Conservation (phyloP, 2,888 invertebrate species). For the Cephus nigrinus region DNA sequence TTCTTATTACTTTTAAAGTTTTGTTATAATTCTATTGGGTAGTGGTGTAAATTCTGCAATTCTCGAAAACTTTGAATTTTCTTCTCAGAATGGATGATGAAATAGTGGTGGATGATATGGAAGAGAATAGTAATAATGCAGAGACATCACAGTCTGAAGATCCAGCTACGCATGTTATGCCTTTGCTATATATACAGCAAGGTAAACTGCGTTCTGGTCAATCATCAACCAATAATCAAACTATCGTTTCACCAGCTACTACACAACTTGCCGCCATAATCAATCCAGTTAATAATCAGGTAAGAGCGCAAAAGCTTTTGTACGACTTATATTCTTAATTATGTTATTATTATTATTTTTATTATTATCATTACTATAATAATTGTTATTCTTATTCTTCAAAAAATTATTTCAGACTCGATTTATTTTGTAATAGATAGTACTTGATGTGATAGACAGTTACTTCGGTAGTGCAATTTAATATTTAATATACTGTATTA, state of each 20-base stretch:
- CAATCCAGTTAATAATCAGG: constrained; percentile 56
- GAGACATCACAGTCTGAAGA: constrained; percentile 36
- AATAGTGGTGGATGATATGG: constrained; percentile 53
- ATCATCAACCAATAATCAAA: constrained; percentile 46
- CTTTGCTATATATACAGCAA: constrained; percentile 59
- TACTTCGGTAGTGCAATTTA: not conserved
- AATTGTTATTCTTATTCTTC: not conserved
- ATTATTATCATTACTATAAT: not conserved
- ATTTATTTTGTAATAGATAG: not conserved
- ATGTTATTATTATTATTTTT: too few relatives aligned
- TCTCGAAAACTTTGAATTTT: not conserved
- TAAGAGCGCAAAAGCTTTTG: constrained; percentile 23
- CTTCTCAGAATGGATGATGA: constrained; percentile 56
- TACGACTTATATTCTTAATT: not conserved
- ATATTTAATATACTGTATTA: not conserved
- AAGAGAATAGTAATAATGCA: constrained; percentile 40
- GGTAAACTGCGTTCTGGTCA: constrained; percentile 51
- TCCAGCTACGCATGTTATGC: constrained; percentile 53
- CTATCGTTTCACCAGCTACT: constrained; percentile 48
- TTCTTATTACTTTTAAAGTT: not conserved
- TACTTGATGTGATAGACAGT: not conserved
- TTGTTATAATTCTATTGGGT: not conserved
- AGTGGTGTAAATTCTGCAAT: not conserved
- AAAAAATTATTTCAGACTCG: not conserved
- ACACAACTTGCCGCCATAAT: constrained; percentile 57